A percentile compares a stretch with the other conserved stretches of the same genome.
These are phyloP conservation scores for Pteruthius melanotis DNA, from an alignment of 2,113 vertebrate species.

Conservation along the genomic window DNA sequence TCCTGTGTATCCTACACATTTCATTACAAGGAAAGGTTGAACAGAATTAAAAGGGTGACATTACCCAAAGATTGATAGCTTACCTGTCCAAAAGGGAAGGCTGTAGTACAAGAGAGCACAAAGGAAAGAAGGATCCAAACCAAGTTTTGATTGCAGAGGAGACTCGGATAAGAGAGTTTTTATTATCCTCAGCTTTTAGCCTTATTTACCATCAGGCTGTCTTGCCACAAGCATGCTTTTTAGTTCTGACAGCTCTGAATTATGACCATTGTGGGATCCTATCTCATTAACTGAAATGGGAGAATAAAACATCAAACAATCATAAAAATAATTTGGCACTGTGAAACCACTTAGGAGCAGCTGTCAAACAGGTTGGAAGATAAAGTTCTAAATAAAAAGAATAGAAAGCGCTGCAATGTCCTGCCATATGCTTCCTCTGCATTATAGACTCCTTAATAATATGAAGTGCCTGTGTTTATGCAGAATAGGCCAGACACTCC, in stretches of 20 bases:
- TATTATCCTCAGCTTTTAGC: slow-evolving; percentile 79
- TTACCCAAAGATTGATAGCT: slow-evolving; percentile 38
- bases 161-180: slow-evolving; percentile 71
- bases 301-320: slow-evolving; percentile 91
- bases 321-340: slow-evolving; percentile 95
- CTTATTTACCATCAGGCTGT: slow-evolving; percentile 81
- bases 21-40: slow-evolving; percentile 69
- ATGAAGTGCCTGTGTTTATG: slow-evolving; percentile 85
- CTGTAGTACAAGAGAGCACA: slow-evolving; percentile 19
- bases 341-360: slow-evolving; percentile 88
- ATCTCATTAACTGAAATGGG: slow-evolving; percentile 95
- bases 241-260: slow-evolving; percentile 88
- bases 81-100: slow-evolving; percentile 39
- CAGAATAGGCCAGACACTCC: slow-evolving; percentile 79
- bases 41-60: slow-evolving; percentile 57
- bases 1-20: slow-evolving; percentile 64
- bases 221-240: slow-evolving; percentile 84
- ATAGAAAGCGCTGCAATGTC: slow-evolving; percentile 73
- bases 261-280: slow-evolving; percentile 91
- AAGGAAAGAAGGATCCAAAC: slow-evolving; percentile 67
- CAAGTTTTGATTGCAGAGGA: slow-evolving; percentile 71
- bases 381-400: slow-evolving; percentile 89
- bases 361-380: slow-evolving; percentile 90
- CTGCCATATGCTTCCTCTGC: slow-evolving; percentile 79
- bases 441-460: slow-evolving; percentile 89